Base-by-base conservation (phyloP, 2,797 vertebrate species). In the Crotalus adamanteus region DNA sequence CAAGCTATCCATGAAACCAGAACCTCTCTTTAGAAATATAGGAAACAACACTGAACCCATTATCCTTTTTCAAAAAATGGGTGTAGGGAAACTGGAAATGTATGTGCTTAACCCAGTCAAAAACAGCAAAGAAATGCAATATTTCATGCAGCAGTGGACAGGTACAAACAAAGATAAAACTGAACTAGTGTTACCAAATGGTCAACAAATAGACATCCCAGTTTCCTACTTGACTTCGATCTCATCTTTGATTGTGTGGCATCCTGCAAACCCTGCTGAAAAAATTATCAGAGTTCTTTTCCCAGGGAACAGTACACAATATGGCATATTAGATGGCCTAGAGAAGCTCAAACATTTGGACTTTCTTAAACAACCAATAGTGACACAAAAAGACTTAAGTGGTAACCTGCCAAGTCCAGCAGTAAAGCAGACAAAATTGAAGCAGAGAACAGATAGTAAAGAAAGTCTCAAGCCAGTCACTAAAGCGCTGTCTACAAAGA, bases 61-160 rank as follows among this genome's bases (percentile, higher is more conserved):
- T 61, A 99, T 98, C 95, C 98, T 99, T 93, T 99, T 99, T 96
- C 98, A 99, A 97, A 99, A 99, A 98, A 99, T 99, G 99, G 99
- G 99, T 22, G 99, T 99, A 5, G 99, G 99, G 6, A 99, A 99
- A 91, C 98, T 99, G 92, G 99, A 99, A 96, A 99, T 99, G 99
- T 99, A 99, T 87, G 99, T 99, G 61, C 98, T 99, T 65, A 99
- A 99, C 96, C 99, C 99, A 91, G 98, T 98, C 87, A 99, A 99
- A 97, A 99, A 97, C 89, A 99, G 98, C 97, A 99, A 99, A 94
- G 99, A 99, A 96, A 98, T 99, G 97, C 99, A 99, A 61, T 98
- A 99, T 97, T 99, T 99, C 91, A 98, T 99, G 98, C 99, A 99
- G 56, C 99, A 99, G 95, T 99, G 99, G 99, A 99, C 98, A 93